Evolutionary conservation across 2,888 invertebrate genomes (phyloP), one percentile per base, ranked within the genome.

Genomic region (Druceiella hillmani): DNA sequence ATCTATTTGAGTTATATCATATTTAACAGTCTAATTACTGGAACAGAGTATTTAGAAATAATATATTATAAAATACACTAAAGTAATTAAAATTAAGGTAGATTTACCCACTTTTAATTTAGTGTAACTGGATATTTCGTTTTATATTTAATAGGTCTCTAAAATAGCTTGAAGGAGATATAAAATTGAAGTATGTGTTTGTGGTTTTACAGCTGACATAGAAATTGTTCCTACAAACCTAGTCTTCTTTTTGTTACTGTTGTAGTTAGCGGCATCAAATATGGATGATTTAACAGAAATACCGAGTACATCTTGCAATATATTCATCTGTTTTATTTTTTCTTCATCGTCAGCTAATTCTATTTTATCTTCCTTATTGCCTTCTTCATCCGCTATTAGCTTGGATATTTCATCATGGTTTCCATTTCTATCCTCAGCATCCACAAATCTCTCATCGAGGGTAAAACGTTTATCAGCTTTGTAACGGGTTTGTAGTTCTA

Each of bases 381-480:
- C 59, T 36, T 55, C 55, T 38, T 59, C 52, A 33, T 54, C 48
- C 15, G 50, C 47, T 17, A 53, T 48, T 26, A 51, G 49, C 33
- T 52, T 46, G 10, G 45, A n/a, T n/a, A n/a, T n/a, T 16, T 52
- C 41, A 49, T 59, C 33, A n/a, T n/a, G n/a, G n/a, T n/a, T n/a
- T n/a, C 53, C 47, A 17, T 53, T 50, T 1, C 52, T 50, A 4
- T 61, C 60, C 17, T 67, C 60, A 11, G 74, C 69, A 31, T 75
- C 73, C 33, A 78, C 62, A 59, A 90, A 90, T 48, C 82, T 76
- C 51, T 80, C 73, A 62, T 87, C 83, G 53, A 90, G 67, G 47
- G 68, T 65, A 63, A 90, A 90, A 54, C 90, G 75, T 52, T 81
- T 75, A 64, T 90, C 90, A 56, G 81, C 77, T 56, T 82, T 83